Evolutionary conservation across 1,140 invertebrate genomes (phyloP).

Genomic region (Pachyrhynchus sulphureomaculatus): DNA sequence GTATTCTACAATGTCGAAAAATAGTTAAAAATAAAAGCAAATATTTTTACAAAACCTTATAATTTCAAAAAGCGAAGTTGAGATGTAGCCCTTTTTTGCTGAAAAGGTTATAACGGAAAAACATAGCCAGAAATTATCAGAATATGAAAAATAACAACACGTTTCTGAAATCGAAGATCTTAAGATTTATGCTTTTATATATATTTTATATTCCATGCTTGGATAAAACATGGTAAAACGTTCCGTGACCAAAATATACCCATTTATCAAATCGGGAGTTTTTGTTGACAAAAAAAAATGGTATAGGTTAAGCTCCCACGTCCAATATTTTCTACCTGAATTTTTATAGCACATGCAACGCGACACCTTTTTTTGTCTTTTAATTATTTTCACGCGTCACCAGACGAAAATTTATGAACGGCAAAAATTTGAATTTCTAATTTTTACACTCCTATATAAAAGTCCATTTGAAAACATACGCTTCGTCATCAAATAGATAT

Average conservation of each 20-base stretch:
- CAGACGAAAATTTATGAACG: conserved; percentile 2
- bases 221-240: background rate
- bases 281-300: conserved; percentile 8
- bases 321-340: conserved; percentile 31
- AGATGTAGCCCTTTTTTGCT: no score
- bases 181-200: no score
- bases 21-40: no score
- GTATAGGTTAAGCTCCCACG: conserved; percentile 9
- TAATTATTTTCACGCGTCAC: conserved; percentile 6
- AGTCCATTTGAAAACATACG: no score
- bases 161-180: no score
- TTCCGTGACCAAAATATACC: conserved; percentile 32
- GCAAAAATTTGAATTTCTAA: conserved; percentile 4
- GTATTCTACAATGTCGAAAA: no score
- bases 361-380: conserved; percentile 5
- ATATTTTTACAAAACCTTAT: no score
- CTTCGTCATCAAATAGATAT: no score
- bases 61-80: no score
- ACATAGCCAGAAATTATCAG: no score
- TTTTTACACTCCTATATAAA: background rate
- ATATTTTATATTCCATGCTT: background rate
- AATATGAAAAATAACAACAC: no score
- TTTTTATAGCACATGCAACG: background rate
- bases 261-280: conserved; percentile 33
- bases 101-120: no score